Conservation (phyloP, 2,797 vertebrate genomes). For the Anisognathus igniventris region DNA sequence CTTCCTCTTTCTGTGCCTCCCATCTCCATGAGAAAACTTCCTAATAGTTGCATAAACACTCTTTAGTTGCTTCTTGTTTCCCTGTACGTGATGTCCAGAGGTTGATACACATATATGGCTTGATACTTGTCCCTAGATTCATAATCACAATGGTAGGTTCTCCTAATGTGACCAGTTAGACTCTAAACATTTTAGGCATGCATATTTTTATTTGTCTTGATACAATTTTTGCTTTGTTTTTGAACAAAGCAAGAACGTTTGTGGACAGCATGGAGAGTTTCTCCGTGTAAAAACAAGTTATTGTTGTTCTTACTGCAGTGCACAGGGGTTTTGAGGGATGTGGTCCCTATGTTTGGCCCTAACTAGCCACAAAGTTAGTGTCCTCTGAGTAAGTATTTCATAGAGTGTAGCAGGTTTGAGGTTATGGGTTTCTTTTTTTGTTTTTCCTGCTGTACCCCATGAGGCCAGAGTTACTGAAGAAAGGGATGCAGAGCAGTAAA, state of each 20-base stretch:
- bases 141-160: not conserved
- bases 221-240: not conserved
- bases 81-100: not conserved
- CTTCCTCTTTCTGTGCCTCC: not conserved
- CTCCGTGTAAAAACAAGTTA: not conserved
- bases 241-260: not conserved
- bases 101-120: not conserved
- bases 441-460: not conserved
- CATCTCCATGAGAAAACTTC: not conserved
- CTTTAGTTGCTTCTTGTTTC: not conserved
- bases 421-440: not conserved
- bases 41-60: not conserved
- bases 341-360: not conserved
- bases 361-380: not conserved
- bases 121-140: not conserved
- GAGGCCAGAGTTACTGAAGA: not conserved
- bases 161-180: not conserved
- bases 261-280: not conserved
- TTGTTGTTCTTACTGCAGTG: not conserved
- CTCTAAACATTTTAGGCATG: not conserved
- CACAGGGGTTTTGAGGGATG: not conserved
- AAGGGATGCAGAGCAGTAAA: not conserved
- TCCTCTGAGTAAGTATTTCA: not conserved
- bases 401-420: not conserved
- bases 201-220: not conserved